Conservation (phyloP, 2,797 vertebrate species). For the Mus minutoides region DNA sequence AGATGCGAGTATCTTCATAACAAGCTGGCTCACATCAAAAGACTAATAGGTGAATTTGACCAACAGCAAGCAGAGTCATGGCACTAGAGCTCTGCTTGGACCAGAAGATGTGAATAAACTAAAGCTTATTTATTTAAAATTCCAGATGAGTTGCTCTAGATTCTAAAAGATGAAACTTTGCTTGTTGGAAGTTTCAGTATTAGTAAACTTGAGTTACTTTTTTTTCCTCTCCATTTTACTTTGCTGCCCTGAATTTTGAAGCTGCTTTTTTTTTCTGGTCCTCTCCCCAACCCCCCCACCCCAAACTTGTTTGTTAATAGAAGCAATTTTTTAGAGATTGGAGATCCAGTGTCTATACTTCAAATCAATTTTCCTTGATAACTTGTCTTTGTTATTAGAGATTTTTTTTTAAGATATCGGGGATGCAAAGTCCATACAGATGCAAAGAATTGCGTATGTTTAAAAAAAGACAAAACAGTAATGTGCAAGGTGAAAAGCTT, state of each 20-base stretch:
- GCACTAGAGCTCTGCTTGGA: slow-evolving; percentile 86
- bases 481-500: slow-evolving; percentile 81
- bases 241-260: slow-evolving; percentile 81
- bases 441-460: slow-evolving; percentile 74
- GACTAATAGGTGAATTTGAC: slow-evolving; percentile 94
- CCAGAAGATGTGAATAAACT: slow-evolving; percentile 84
- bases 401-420: slow-evolving; percentile 80
- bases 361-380: slow-evolving; percentile 68
- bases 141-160: slow-evolving; percentile 83
- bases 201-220: slow-evolving; percentile 84
- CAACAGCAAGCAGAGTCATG: slow-evolving; percentile 89
- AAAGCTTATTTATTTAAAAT: slow-evolving; percentile 87
- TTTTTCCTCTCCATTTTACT: slow-evolving; percentile 72
- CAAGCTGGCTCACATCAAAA: slow-evolving; percentile 95
- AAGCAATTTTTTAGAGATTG: slow-evolving; percentile 81
- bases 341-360: slow-evolving; percentile 71
- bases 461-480: slow-evolving; percentile 70
- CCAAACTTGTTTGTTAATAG: slow-evolving; percentile 84
- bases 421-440: slow-evolving; percentile 65
- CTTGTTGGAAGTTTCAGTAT: slow-evolving; percentile 83
- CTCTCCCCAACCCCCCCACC: slow-evolving; percentile 55
- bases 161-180: slow-evolving; percentile 81
- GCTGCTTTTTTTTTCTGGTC: slow-evolving; percentile 81
- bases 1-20: slow-evolving; percentile 95
- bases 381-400: slow-evolving; percentile 76